Conservation (phyloP, 2,113 vertebrate species). For the Cheirogaleus medius region DNA sequence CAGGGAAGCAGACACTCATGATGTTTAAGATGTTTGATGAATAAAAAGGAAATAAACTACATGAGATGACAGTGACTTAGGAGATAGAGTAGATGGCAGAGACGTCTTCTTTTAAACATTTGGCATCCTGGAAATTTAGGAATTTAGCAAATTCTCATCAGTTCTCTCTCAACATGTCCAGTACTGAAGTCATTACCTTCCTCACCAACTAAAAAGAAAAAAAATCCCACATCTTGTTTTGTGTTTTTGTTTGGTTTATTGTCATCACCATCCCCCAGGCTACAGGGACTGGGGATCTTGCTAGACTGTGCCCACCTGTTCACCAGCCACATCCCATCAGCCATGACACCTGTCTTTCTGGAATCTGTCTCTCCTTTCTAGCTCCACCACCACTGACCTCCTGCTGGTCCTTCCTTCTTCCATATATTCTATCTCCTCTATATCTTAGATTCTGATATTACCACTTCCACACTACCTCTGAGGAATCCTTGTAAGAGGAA, state of each 20-base stretch:
- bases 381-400: not conserved
- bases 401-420: not conserved
- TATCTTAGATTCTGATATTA: not conserved
- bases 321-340: not conserved
- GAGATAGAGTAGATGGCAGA: not conserved
- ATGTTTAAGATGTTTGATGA: not conserved
- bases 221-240: not conserved
- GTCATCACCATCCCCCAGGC: not conserved
- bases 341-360: not conserved
- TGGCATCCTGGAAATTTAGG: not conserved
- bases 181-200: not conserved
- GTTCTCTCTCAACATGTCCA: not conserved
- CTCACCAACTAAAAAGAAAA: not conserved
- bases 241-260: not conserved
- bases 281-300: accelerated
- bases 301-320: accelerated
- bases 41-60: not conserved
- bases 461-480: not conserved
- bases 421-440: not conserved
- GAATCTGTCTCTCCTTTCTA: not conserved
- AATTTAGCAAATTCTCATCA: not conserved
- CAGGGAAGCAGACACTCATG: not conserved
- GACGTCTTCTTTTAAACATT: not conserved
- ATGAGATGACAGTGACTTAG: not conserved
- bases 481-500: not conserved